Evolutionary conservation across 35 echinoderm and acorn worm genomes (phyloP), one percentile per base, ranked within the genome.

Genomic region (Heliocidaris erythrogramma): DNA sequence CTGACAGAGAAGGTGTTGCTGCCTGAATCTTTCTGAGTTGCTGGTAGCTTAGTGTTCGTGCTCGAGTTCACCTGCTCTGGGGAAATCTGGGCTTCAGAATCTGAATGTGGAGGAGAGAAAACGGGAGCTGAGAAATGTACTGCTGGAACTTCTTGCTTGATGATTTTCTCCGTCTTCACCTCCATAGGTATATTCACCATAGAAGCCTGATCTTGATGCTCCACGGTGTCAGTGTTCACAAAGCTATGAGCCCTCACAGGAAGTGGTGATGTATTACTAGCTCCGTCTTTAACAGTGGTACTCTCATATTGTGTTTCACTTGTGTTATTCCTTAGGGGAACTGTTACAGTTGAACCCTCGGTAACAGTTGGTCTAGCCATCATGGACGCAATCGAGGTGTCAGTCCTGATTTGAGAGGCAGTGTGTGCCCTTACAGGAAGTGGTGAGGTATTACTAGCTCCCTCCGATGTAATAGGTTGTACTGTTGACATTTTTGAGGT

Each of bases 51-150:
- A 2, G 91, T 92, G 18, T 92, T 92, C n/a, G 91, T 92, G 91
- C 48, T 59, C 9, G 91, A 92, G 9, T 92, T 49, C 29, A 13
- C 30, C 6, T 92, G 48, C 7, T 92, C 47, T 30, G 91, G 91
- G 11, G 47, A 30, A 30, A 92, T 30, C 30, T 50, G 50, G 27
- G 50, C 91, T 92, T 49, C 91, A 92, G 91, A 32, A 92, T 92
- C 49, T 52, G 31, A 24, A 30, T 27, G 50, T 5, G 31, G 21
- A 52, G 49, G 48, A n/a, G 91, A n/a, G 50, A 92, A 92, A 52
- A 92, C 91, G 13, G 91, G 91, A 59, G 91, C 31, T 48, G 91
- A 32, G 14, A 92, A 92, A 10, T 92, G 48, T 5, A 92, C 91
- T 18, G 48, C 31, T 18, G 14, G 48, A 30, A 59, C 47, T 59